Percentiles rank a stretch among this genome's conserved stretches.
Conservation (phyloP, 2,888 invertebrate species). For the Drosophila nr. perissopoda region DNA sequence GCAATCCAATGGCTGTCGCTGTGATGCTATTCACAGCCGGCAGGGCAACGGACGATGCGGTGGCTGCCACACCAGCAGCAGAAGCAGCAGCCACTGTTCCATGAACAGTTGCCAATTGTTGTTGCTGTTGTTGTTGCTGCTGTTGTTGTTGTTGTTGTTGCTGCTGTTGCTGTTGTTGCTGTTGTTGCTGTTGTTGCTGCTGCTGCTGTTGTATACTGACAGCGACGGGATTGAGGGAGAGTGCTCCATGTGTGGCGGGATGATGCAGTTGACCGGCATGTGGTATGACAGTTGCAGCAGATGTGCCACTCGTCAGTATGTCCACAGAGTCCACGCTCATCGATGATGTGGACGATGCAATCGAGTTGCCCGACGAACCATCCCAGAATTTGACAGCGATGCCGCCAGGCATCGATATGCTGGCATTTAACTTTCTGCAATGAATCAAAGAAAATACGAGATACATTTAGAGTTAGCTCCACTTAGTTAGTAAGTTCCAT, state of each 20-base stretch:
- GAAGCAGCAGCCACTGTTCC: conserved; percentile 8
- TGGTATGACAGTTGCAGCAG: conserved; percentile 23
- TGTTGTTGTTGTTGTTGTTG: not conserved
- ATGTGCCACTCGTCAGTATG: conserved; percentile 55
- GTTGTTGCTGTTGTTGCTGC: not conserved
- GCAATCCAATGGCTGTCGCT: conserved; percentile 61
- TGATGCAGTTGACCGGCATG: conserved; percentile 25
- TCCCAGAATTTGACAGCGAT: conserved; percentile 54
- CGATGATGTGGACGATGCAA: conserved; percentile 81
- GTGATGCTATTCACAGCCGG: conserved; percentile 42
- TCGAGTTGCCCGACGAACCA: conserved; percentile 78
- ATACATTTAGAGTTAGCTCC: no score
- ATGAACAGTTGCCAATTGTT: conserved; percentile 33
- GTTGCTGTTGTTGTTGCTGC: not conserved
- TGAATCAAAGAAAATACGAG: not conserved
- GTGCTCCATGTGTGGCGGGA: conserved; percentile 24
- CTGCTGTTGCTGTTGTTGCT: not conserved
- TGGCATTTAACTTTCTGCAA: conserved; percentile 72
- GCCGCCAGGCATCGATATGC: conserved; percentile 48
- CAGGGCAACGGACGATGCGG: conserved; percentile 31
- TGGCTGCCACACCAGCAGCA: conserved; percentile 1
- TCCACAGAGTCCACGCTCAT: conserved; percentile 79
- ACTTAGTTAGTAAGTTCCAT: conserved; percentile 5
- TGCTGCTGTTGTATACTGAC: conserved; percentile 1
- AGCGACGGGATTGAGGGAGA: not conserved